Evolutionary conservation across 2,797 vertebrate species (phyloP), one percentile per base, ranked within the genome.

Genomic region (Malurus leucopterus): DNA sequence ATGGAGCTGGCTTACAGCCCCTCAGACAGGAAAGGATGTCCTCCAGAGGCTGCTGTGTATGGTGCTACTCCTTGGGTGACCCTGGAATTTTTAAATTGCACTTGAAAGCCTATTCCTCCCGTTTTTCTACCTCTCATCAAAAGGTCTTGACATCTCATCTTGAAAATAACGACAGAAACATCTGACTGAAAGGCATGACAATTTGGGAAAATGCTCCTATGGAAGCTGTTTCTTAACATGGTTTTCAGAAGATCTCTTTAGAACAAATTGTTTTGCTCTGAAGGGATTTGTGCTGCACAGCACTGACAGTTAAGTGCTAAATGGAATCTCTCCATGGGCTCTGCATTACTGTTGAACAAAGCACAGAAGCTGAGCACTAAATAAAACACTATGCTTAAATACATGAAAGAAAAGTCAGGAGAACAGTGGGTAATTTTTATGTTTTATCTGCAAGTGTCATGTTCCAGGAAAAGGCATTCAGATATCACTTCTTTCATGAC

Each of bases 161-260:
- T 75, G 50, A 84, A 88, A 75, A 81, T 4, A 81, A 27, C 0
- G 3, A 50, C 41, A 73, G 38, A 83, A 88, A 72, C 16, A 46
- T 40, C 51, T 40, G 30, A 41, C 55, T 51, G 74, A 65, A 75
- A 88, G 8, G 23, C 36, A 34, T 23, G 29, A 71, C 40, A 77
- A 34, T 57, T 30, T 59, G 23, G 41, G 44, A 6, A 70, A 69
- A 76, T 3, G 24, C 13, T 70, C n/a, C 61, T 43, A 7, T 41
- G 34, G 62, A 85, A 73, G 53, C 53, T 87, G 34, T 53, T 89
- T 53, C 76, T 82, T 76, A 64, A 61, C 15, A 8, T 11, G 21
- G 24, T 29, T 86, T 87, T 89, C 30, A 47, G 54, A 75, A 91
- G 43, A 69, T n/a, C 51, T 71, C 62, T 73, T 79, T 46, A 68